Evolutionary conservation across 1,140 invertebrate species (phyloP).

Genomic region (Ostrea edulis): DNA sequence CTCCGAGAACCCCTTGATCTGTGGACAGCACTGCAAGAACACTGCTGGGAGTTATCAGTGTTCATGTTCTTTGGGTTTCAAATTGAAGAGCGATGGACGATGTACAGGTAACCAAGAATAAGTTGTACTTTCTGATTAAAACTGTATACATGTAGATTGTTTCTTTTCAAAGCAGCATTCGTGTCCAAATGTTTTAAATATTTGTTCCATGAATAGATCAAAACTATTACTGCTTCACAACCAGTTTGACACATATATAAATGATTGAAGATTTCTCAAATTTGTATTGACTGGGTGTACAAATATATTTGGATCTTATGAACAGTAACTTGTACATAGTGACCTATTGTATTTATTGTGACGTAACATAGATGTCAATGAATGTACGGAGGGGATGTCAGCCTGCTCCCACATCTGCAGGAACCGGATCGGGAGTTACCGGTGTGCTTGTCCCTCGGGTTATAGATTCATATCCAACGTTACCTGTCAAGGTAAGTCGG

Average conservation of each 20-base stretch:
- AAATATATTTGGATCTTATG: no score
- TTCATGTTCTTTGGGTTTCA: conserved; percentile 81
- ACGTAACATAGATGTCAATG: conserved; percentile 82
- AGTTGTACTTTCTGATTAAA: no score
- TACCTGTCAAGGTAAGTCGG: conserved; percentile 63
- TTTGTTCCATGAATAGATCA: no score
- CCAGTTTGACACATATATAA: no score
- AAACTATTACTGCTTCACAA: no score
- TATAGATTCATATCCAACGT: conserved; percentile 54
- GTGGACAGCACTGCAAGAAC: conserved; percentile 81
- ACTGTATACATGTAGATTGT: no score
- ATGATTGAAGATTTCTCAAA: no score
- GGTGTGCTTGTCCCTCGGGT: conserved; percentile 84
- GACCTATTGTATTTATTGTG: conserved; percentile 48
- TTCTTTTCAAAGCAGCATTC: no score
- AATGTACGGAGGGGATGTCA: conserved; percentile 79
- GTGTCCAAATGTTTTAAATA: no score
- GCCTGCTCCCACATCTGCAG: conserved; percentile 82
- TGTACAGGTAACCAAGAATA: conserved; percentile 73
- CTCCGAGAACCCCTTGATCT: conserved; percentile 73
- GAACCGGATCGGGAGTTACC: conserved; percentile 82
- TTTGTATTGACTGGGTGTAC: no score
- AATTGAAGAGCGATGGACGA: conserved; percentile 76
- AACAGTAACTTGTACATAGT: background rate
- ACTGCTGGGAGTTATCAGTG: conserved; percentile 81